Conservation (phyloP, 2,888 invertebrate genomes). For the Netelia virgata region DNA sequence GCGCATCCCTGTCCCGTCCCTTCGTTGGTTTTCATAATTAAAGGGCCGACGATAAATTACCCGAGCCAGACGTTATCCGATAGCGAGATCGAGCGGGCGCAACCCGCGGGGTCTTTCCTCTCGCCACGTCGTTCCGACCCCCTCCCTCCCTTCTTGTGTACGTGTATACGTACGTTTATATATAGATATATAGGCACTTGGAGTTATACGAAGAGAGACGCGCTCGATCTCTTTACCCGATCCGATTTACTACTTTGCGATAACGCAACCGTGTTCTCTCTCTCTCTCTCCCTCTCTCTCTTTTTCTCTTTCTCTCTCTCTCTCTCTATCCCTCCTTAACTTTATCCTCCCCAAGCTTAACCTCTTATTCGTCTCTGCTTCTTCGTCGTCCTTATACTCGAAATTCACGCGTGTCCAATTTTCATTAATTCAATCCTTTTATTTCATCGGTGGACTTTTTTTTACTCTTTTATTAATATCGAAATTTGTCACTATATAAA, state of each 20-base stretch:
- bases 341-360: constrained; percentile 42
- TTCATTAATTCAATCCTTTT: background rate
- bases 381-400: background rate
- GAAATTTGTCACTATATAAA: too few species aligned
- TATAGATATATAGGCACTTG: constrained; percentile 23
- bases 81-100: constrained; percentile 63
- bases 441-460: background rate
- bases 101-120: constrained; percentile 36
- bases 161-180: background rate
- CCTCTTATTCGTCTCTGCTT: constrained; percentile 13
- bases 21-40: constrained; percentile 70
- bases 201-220: constrained; percentile 51
- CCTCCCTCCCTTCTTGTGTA: background rate
- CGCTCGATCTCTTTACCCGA: constrained; percentile 49
- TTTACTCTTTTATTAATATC: background rate
- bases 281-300: constrained; percentile 23
- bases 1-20: constrained; percentile 63
- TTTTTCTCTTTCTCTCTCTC: constrained; percentile 21
- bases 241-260: constrained; percentile 65
- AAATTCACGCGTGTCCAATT: background rate
- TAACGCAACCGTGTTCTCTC: constrained; percentile 43
- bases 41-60: constrained; percentile 69
- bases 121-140: constrained; percentile 29
- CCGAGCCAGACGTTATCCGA: constrained; percentile 66
- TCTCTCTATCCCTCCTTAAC: constrained; percentile 28